Conservation (phyloP, 2,797 vertebrate species). For the Fistularia tabacaria region DNA sequence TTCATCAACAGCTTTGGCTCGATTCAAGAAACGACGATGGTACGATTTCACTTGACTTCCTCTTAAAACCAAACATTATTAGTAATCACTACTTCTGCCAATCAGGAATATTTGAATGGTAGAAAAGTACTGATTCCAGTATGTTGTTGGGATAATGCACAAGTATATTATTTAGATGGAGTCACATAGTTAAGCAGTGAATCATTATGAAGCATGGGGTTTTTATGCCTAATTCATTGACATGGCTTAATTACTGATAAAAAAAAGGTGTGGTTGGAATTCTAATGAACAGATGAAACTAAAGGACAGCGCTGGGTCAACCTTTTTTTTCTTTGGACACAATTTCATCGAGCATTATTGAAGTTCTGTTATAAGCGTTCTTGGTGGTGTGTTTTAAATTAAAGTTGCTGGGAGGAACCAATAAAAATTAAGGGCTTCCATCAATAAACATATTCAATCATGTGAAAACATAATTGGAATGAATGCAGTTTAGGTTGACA, state of each 20-base stretch:
- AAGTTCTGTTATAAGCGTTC: conserved; percentile 3
- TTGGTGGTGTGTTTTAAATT: conserved; percentile 13
- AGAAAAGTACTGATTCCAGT: conserved; percentile 17
- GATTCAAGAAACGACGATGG: conserved; percentile 99
- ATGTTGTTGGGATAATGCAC: conserved; percentile 10
- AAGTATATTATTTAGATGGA: conserved; percentile 16
- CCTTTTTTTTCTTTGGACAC: conserved; percentile 30
- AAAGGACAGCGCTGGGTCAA: conserved; percentile 37
- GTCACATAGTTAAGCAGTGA: conserved; percentile 43
- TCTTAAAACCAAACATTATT: conserved; percentile 2
- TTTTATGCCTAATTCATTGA: conserved; percentile 60
- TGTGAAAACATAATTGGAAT: background rate
- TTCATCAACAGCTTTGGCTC: conserved; percentile 99
- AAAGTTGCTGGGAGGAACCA: conserved; percentile 23
- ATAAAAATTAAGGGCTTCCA: conserved; percentile 5
- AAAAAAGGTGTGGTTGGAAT: conserved; percentile 44
- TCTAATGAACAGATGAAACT: conserved; percentile 53
- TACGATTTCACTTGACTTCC: conserved; percentile 65
- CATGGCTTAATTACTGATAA: conserved; percentile 63
- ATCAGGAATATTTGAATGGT: conserved; percentile 15
- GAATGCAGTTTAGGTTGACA: conserved; percentile 1
- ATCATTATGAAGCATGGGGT: conserved; percentile 34
- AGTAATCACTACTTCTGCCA: conserved; percentile 33
- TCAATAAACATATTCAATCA: conserved; percentile 16
- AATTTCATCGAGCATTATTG: conserved; percentile 4